Evolutionary conservation across 2,113 vertebrate species (phyloP).

Genomic region (Periophthalmodon schlosseri): DNA sequence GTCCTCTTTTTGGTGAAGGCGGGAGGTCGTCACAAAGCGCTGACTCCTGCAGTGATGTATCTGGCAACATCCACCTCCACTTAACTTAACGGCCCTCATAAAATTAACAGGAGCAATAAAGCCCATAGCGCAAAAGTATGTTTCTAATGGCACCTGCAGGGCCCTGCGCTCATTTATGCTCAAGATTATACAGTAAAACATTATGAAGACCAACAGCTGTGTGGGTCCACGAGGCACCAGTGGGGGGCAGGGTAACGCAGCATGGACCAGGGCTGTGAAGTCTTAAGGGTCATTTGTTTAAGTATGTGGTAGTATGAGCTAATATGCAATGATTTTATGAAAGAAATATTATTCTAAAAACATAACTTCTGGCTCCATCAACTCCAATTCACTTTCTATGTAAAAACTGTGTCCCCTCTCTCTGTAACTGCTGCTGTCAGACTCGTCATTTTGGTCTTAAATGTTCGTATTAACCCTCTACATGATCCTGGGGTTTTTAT

Average conservation of each 20-base stretch:
- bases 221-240: constrained; percentile 11
- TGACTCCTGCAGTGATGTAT: constrained; percentile 64
- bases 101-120: constrained; percentile 79
- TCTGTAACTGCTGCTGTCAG: too few relatives aligned
- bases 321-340: too few relatives aligned
- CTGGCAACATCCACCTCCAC: constrained; percentile 71
- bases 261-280: neutral
- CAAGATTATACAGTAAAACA: constrained; percentile 75
- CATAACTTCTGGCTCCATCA: too few relatives aligned
- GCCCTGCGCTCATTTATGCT: constrained; percentile 68
- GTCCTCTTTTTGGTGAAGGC: constrained; percentile 1
- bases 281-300: neutral
- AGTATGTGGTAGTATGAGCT: too few relatives aligned
- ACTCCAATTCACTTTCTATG: too few relatives aligned
- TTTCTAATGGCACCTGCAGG: constrained; percentile 76
- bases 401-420: too few relatives aligned
- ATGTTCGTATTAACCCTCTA: too few relatives aligned
- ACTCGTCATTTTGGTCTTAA: too few relatives aligned
- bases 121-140: constrained; percentile 71
- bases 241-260: neutral
- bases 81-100: constrained; percentile 73
- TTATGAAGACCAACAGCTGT: constrained; percentile 59
- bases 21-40: constrained; percentile 50
- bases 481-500: too few relatives aligned
- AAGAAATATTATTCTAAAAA: too few relatives aligned